Base-by-base conservation (phyloP, 1,140 invertebrate species). In the Camponotus vicinus region DNA sequence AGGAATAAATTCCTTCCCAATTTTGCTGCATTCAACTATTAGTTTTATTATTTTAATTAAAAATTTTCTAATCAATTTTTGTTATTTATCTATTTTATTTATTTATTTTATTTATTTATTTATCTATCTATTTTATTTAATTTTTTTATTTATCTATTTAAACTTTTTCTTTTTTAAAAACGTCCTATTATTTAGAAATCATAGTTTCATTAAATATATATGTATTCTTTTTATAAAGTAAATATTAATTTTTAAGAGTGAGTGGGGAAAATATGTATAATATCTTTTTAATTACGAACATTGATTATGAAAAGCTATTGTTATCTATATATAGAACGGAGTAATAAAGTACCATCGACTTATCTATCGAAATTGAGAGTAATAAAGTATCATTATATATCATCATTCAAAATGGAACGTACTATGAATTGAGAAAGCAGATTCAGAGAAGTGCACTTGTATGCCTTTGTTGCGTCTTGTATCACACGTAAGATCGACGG, bases 271-370 rank as follows among this genome's bases (percentile, higher is more conserved):
- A 40, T 40, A 9, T 59, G 8, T 5, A 59, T 61, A 37, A 37
- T 40, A n/a, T 57, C 6, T 49, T 27, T 9, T 45, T 45, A 18
- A 45, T 15, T 32, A 34, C 4, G 4, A 49, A 15, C 6, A 34
- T 8, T 34, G 45, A 21, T 34, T 21, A 40, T 40, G n/a, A 79
- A 37, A 27, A 13, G 64, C 15, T 18, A 70, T 37, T 52, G 42
- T 40, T 52, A 40, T 7, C 55, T 71, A 45, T 18, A 34, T 15
- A 27, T 59, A 59, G 42, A 32, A 82, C 8, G 37, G 8, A 45
- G 34, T 63, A 83, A 83, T 61, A 61, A 83, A 83, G 79, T 83
- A 27, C 13, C 66, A 80, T 75, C 45, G 67, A 73, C 71, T 57
- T 73, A 71, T 13, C 18, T 34, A 52, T 52, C 45, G 32, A 73